Conservation (phyloP, 2,888 invertebrate genomes). For the Tinea pellionella region DNA sequence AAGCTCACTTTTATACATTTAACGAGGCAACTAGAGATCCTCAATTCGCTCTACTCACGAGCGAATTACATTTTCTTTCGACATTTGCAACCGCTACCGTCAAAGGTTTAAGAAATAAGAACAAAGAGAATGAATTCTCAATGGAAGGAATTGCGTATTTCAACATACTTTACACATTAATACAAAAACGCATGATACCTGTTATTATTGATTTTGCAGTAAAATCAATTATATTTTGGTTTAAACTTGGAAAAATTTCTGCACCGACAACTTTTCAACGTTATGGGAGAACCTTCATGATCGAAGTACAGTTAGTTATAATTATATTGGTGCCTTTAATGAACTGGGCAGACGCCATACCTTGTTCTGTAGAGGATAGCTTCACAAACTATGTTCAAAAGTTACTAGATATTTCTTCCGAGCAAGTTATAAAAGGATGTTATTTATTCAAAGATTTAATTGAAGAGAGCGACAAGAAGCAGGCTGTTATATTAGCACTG, state of each 20-base stretch:
- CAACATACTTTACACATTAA: constrained; percentile 12
- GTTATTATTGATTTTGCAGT: constrained; percentile 23
- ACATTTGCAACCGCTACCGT: constrained; percentile 8
- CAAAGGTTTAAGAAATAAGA: not conserved
- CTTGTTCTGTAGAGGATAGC: not conserved
- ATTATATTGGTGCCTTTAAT: constrained; percentile 13
- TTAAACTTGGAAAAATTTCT: constrained; percentile 21
- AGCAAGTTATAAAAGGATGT: constrained; percentile 12
- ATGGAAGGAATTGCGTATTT: constrained; percentile 11
- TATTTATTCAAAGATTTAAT: constrained; percentile 13
- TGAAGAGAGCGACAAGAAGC: constrained; percentile 4
- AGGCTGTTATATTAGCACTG: constrained; percentile 20
- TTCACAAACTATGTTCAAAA: constrained; percentile 7
- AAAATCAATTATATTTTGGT: constrained; percentile 26
- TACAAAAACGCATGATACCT: constrained; percentile 9
- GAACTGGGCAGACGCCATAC: not conserved
- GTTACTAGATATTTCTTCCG: constrained; percentile 2
- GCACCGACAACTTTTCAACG: constrained; percentile 25
- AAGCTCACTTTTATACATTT: not conserved
- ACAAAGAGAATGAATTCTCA: not conserved
- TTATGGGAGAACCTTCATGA: constrained; percentile 25
- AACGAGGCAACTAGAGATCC: constrained; percentile 9
- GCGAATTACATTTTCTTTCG: not conserved
- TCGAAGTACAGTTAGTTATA: constrained; percentile 26
- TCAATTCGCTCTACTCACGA: constrained; percentile 3